A percentile compares a stretch with the other conserved stretches of the same genome.
These are phyloP conservation scores for Drosophila lacteicornis DNA, from an alignment of 1,140 invertebrate genomes.

Conservation along the genomic window DNA sequence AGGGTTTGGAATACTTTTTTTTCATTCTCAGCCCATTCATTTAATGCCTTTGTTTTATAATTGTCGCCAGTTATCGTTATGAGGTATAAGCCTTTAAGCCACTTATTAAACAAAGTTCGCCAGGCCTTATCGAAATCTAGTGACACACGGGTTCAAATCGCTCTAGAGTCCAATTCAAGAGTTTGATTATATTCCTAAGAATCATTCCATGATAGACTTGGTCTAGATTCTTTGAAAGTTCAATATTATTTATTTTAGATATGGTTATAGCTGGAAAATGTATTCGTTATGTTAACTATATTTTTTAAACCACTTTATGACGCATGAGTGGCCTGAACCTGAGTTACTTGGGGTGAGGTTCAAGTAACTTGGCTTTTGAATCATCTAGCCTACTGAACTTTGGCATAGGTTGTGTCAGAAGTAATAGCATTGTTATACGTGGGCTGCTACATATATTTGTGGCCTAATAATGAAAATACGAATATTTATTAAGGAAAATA, in stretches of 20 bases:
- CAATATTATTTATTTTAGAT: not conserved
- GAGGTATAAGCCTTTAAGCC: conserved; percentile 43
- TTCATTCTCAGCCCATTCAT: conserved; percentile 21
- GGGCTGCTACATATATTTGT: no score
- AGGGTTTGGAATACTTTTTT: conserved; percentile 24
- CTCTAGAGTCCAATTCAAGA: conserved; percentile 17
- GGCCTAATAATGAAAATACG: no score
- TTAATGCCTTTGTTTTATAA: conserved; percentile 54
- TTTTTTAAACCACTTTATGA: not conserved
- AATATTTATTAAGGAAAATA: no score
- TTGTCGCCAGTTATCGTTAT: conserved; percentile 51
- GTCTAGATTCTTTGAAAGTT: not conserved
- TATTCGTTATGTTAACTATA: no score
- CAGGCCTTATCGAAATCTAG: conserved; percentile 44
- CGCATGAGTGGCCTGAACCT: not conserved
- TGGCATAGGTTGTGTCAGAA: not conserved
- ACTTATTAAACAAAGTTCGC: conserved; percentile 40
- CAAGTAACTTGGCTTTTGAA: not conserved
- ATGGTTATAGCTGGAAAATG: no score
- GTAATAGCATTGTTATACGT: not conserved
- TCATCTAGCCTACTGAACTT: not conserved
- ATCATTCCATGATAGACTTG: conserved; percentile 8
- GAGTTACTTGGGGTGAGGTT: not conserved
- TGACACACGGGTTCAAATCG: conserved; percentile 36
- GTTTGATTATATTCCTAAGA: conserved; percentile 10